Evolutionary conservation across 2,888 invertebrate genomes (phyloP), one percentile per base, ranked within the genome.

Genomic region (Myathropa florea): DNA sequence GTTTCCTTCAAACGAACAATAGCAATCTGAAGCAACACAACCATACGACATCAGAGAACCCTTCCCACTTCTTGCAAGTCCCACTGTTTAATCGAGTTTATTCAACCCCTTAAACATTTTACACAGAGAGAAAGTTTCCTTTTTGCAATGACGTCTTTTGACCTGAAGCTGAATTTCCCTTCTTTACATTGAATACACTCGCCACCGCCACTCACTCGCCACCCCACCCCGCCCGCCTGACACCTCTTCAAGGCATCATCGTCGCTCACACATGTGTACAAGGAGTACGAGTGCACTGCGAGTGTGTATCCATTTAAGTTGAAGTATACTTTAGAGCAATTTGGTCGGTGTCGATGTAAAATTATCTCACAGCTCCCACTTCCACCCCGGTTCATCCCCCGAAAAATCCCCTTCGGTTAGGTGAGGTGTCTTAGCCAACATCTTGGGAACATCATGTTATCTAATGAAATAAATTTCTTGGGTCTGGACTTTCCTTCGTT

Each of bases 361-460:
- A 86, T 86, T 86, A 86, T 86, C 83, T 86, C 73, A 65, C 67
- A 24, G 53, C 21, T 21, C 71, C 18, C 2, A 23, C 33, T 18
- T 4, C 21, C 24, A 21, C 18, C 3, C 26, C 30, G 14, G 70
- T 67, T 28, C 71, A 30, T 60, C 76, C 72, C 81, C 57, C 26
- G 55, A 55, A 61, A 60, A 30, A 9, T 14, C 70, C 68, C 64
- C 60, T 53, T 63, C n/a, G 61, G 64, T 78, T 82, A 86, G 86
- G 86, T 86, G 71, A 86, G 86, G 86, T 86, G 86, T 86, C 86
- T 86, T 86, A 83, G 83, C 86, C 86, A 83, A 86, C 86, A 86
- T 86, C 86, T 86, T 86, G 86, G 86, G 86, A 86, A 86, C 86
- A 86, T 86, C 86, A 79, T 86, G 86, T 86, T 86, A 86, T 86